Base-by-base conservation (phyloP, 2,113 vertebrate species). In the Nerophis ophidion region DNA sequence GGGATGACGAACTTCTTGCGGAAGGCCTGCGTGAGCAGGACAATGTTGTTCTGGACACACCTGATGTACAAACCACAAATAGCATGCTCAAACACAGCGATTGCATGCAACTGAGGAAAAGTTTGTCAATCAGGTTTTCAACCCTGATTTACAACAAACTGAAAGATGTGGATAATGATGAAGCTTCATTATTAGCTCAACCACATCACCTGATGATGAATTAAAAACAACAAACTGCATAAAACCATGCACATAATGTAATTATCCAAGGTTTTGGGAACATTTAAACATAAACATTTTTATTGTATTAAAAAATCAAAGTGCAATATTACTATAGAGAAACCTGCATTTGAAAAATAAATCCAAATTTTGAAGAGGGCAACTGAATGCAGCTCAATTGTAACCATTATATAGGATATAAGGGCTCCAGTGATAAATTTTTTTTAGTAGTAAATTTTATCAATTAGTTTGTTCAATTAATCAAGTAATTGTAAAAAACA, bases 11-110 rank as follows among this genome's bases (percentile, higher is more conserved):
- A 99, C 87, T 99, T 99, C 86, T 96, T 93, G 72, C 97, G 92
- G 88, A 99, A 99, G 64, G 97, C 97, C 88, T 99, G 97, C 68
- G 97, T 99, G 75, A 99, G 92, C 78, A 99, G 91, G 71, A 99
- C 94, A 76, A 99, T 99, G 89, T 99, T 99, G 90, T 95, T 98
- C 77, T 97, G 96, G 83, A 99, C 96, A 88, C 97, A 99, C 87
- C 97, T 99, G 90, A 61, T 72, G 70, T 60, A 79, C 58, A 76
- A 76, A 77, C 81, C 40, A 56, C 54, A 81, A 42, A 82, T 19
- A 72, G 64, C 75, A 81, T 74, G 84, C 72, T 70, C 59, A 80
- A 71, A 71, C 36, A 75, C 16, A 5, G 60, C 56, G 66, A 74
- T 44, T 17, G 63, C 81, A 82, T 82, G 77, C 76, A 72, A 15